Percentiles rank a stretch among this genome's conserved stretches.
phyloP scores from a whole-genome alignment of 2,113 vertebrate species.

The Gnathonemus longibarbis region DNA sequence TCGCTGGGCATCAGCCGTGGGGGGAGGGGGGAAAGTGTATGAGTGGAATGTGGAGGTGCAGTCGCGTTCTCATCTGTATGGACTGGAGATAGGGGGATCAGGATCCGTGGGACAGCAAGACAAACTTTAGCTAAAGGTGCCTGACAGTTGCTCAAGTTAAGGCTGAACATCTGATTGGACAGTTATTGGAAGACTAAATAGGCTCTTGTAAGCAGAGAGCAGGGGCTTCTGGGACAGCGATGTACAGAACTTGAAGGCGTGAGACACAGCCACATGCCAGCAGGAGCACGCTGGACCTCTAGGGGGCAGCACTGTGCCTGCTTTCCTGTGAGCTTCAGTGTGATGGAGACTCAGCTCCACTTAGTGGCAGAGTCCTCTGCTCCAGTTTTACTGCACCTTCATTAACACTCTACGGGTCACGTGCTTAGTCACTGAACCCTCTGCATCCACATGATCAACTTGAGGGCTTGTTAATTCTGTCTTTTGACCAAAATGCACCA shows the following conservation, averaged over 20 bases:
- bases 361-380: background rate
- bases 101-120: background rate
- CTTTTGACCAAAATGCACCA: background rate
- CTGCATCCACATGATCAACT: background rate
- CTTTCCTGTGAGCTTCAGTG: background rate
- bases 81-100: background rate
- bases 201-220: conserved; percentile 36
- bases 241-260: conserved; percentile 49
- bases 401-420: background rate
- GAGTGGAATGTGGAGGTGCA: conserved; percentile 43
- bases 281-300: conserved; percentile 60
- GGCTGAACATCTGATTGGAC: background rate
- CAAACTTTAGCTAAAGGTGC: background rate
- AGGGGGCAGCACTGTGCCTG: conserved; percentile 45
- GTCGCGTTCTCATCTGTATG: background rate
- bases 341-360: background rate
- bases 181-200: conserved; percentile 22
- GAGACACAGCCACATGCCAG: conserved; percentile 53
- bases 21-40: conserved; percentile 14
- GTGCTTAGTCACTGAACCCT: background rate
- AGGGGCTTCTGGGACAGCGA: conserved; percentile 39
- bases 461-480: background rate
- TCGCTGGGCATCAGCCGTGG: conserved; percentile 22
- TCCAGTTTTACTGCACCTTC: background rate
- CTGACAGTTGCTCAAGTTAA: background rate